Percentiles rank a stretch among this genome's conserved stretches.
Evolutionary conservation across 2,113 vertebrate genomes (phyloP).

Genomic region (Limanda limanda): DNA sequence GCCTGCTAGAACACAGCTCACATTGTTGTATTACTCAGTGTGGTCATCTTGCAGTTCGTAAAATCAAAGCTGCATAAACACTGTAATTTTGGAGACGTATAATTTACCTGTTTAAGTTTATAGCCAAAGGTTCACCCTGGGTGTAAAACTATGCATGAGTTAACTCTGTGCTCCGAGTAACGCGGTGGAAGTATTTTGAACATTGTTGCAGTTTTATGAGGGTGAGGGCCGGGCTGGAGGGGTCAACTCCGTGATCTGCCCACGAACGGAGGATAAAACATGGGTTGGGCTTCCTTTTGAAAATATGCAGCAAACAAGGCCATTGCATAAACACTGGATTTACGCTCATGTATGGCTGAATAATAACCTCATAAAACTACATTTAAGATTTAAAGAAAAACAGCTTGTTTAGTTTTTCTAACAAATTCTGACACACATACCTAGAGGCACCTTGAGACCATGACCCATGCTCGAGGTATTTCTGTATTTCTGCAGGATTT

Average conservation of each 20-base stretch:
- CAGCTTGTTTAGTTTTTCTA: no score
- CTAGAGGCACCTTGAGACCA: no score
- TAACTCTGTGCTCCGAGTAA: slow-evolving; percentile 45
- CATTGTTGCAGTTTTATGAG: slow-evolving; percentile 13
- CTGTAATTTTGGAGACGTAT: slow-evolving; percentile 70
- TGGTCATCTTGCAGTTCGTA: slow-evolving; percentile 74
- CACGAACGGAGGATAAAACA: slow-evolving; percentile 33
- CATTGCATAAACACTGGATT: slow-evolving; percentile 31
- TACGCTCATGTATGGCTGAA: slow-evolving; percentile 8
- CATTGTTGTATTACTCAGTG: slow-evolving; percentile 67
- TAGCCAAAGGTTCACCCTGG: slow-evolving; percentile 59
- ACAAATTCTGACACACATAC: no score
- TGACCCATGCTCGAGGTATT: no score
- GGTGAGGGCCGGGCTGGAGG: slow-evolving; percentile 18
- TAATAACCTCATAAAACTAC: background rate
- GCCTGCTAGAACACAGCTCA: slow-evolving; percentile 22
- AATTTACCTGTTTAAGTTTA: slow-evolving; percentile 75
- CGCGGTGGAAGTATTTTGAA: slow-evolving; percentile 34
- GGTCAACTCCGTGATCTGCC: slow-evolving; percentile 30
- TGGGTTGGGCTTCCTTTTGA: slow-evolving; percentile 20
- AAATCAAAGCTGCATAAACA: slow-evolving; percentile 71
- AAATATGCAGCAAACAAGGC: background rate
- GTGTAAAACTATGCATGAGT: slow-evolving; percentile 52
- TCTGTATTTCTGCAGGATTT: background rate
- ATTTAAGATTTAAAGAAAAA: background rate